A percentile compares a stretch with the other conserved stretches of the same genome.
Conservation (phyloP, 2,113 vertebrate species). For the Tyrannus savana region DNA sequence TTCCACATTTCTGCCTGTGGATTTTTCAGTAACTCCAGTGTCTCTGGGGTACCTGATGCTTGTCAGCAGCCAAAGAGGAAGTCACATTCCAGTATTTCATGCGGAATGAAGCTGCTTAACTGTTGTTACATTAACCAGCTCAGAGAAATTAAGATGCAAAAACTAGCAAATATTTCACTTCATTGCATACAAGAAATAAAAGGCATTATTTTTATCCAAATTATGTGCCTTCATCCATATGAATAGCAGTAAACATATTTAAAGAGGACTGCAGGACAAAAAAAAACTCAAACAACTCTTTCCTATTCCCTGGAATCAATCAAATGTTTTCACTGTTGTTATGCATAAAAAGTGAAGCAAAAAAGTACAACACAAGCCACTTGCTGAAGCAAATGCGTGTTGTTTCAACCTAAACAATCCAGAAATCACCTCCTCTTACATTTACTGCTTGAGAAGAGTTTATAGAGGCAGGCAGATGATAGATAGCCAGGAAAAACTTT, state of each 20-base stretch:
- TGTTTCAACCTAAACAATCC: background rate
- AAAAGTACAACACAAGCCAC: background rate
- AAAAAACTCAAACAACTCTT: background rate
- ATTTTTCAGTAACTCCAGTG: background rate
- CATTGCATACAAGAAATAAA: background rate
- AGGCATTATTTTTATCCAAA: background rate
- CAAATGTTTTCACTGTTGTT: background rate
- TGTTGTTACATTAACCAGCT: background rate
- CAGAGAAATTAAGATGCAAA: slow-evolving; percentile 2
- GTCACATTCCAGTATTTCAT: background rate
- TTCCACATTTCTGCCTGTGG: background rate
- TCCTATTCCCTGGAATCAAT: background rate
- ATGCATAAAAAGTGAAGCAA: background rate
- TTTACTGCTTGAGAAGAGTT: background rate
- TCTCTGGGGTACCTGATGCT: background rate
- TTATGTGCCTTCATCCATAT: background rate
- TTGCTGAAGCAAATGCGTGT: background rate
- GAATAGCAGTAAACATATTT: background rate
- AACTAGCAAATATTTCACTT: background rate
- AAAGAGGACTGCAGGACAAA: background rate
- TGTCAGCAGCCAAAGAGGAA: background rate
- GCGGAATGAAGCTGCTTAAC: background rate
- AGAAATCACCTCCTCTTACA: background rate
- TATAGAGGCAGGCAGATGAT: background rate
- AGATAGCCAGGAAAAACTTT: background rate